Conservation (phyloP, 2,888 invertebrate species). For the Aromia moschata region DNA sequence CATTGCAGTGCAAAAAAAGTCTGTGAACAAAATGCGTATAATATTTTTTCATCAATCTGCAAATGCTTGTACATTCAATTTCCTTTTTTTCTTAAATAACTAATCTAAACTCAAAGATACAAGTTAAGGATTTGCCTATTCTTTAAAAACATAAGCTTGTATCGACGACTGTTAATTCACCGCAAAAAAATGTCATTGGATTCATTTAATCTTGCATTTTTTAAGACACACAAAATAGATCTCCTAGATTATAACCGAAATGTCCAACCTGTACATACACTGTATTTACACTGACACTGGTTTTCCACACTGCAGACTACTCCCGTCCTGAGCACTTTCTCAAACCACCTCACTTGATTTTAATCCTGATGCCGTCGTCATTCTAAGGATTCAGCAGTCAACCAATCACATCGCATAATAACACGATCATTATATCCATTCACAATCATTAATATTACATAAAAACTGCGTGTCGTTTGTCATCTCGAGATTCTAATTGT, state of each 20-base stretch:
- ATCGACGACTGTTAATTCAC: no score
- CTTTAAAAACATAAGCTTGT: no score
- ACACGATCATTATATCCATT: slow-evolving; percentile 20
- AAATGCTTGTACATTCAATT: no score
- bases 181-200: no score
- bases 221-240: not conserved
- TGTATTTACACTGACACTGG: slow-evolving; percentile 60
- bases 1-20: no score
- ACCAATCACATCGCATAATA: slow-evolving; percentile 37
- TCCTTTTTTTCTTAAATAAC: no score
- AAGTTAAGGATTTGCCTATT: no score
- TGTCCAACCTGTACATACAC: slow-evolving; percentile 49
- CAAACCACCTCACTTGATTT: slow-evolving; percentile 64
- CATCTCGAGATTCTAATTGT: slow-evolving; percentile 10
- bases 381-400: slow-evolving; percentile 38
- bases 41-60: no score
- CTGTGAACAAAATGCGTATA: no score
- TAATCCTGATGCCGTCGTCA: slow-evolving; percentile 54
- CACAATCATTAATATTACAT: slow-evolving; percentile 9
- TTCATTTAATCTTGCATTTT: no score
- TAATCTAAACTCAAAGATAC: no score
- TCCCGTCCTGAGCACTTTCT: slow-evolving; percentile 64
- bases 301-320: slow-evolving; percentile 61
- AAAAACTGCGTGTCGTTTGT: slow-evolving; percentile 5
- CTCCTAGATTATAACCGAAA: slow-evolving; percentile 10